Evolutionary conservation across 2,888 invertebrate genomes (phyloP).

Genomic region (Leptothorax acervorum): DNA sequence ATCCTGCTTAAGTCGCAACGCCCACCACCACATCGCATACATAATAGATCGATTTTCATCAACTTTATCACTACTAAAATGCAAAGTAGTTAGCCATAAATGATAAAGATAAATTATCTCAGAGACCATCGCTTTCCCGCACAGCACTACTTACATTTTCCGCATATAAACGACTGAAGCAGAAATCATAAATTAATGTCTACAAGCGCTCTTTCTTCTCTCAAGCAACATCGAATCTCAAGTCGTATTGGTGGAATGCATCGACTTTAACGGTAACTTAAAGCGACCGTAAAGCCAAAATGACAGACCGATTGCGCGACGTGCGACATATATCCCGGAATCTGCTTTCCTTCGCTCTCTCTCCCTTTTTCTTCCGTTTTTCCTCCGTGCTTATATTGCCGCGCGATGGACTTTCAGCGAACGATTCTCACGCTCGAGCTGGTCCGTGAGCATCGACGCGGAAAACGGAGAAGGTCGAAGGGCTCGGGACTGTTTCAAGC

Average conservation of each 20-base stretch:
- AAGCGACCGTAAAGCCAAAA: constrained; percentile 16
- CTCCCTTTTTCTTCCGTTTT: neutral
- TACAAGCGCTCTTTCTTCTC: neutral
- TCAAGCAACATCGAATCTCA: neutral
- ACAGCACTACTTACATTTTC: neutral
- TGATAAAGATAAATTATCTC: constrained; percentile 10
- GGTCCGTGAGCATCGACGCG: constrained; percentile 41
- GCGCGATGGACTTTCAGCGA: constrained; percentile 22
- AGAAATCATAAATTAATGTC: constrained; percentile 9
- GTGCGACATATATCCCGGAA: constrained; percentile 10
- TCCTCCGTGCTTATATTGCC: neutral
- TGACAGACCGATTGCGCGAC: constrained; percentile 30
- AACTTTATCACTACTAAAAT: constrained; percentile 18
- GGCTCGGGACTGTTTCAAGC: constrained; percentile 30
- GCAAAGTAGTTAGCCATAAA: neutral
- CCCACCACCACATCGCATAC: neutral
- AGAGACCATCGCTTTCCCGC: neutral
- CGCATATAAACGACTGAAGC: neutral
- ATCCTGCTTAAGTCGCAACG: neutral
- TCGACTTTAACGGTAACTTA: constrained; percentile 5
- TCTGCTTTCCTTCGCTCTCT: neutral
- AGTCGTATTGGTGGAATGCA: neutral
- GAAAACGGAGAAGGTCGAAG: constrained; percentile 38
- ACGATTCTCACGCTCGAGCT: constrained; percentile 27
- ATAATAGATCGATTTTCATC: neutral